These are phyloP conservation scores for Cotesia glomerata DNA, from an alignment of 1,140 invertebrate species.

Conservation along the genomic window DNA sequence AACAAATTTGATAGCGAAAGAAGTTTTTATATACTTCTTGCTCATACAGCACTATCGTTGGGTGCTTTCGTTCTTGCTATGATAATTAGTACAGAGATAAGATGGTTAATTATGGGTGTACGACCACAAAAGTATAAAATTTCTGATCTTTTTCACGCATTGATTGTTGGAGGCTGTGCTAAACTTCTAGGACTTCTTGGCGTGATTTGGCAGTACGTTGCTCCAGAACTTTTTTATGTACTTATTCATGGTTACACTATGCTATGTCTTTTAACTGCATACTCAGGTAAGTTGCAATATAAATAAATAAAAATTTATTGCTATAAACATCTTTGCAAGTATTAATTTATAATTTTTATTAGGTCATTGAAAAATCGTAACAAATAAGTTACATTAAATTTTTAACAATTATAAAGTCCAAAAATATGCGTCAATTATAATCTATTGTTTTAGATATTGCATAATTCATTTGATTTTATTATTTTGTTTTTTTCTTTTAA, in stretches of 20 bases:
- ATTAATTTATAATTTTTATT: background rate
- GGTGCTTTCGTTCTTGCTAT: constrained; percentile 44
- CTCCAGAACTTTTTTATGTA: constrained; percentile 48
- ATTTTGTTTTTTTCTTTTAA: background rate
- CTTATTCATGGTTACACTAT: constrained; percentile 58
- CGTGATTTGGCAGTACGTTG: constrained; percentile 55
- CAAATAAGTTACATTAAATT: background rate
- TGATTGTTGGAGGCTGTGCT: constrained; percentile 55
- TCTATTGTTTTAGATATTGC: no score
- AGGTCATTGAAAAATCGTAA: background rate
- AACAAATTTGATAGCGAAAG: constrained; percentile 43
- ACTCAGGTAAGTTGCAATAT: constrained; percentile 51
- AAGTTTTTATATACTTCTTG: constrained; percentile 53
- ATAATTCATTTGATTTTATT: background rate
- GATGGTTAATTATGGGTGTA: constrained; percentile 41
- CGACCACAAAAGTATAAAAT: constrained; percentile 46
- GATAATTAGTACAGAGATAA: constrained; percentile 48
- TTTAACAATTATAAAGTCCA: background rate
- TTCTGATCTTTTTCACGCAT: constrained; percentile 45
- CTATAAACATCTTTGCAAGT: background rate
- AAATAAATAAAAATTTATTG: background rate
- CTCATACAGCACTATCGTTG: constrained; percentile 49
- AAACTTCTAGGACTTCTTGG: constrained; percentile 55
- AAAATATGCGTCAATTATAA: no score
- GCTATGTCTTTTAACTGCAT: constrained; percentile 56